Percentiles rank a stretch among this genome's conserved stretches.
Evolutionary conservation across 2,113 vertebrate species (phyloP).

Genomic region (Myiozetetes cayanensis): DNA sequence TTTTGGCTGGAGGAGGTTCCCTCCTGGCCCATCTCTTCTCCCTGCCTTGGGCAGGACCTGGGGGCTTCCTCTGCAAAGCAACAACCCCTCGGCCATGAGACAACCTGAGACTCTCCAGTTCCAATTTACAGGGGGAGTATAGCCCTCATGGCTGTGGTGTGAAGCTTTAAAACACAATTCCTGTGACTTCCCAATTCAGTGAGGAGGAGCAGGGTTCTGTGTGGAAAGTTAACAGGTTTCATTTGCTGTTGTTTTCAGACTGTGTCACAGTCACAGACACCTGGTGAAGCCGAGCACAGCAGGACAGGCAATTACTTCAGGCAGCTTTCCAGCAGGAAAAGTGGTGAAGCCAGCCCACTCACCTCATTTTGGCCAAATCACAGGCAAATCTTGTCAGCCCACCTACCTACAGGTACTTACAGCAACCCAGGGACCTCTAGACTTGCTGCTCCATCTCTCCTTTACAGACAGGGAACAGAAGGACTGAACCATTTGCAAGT

Average conservation of each 20-base stretch:
- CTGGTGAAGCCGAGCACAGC: not conserved
- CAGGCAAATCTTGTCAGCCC: not conserved
- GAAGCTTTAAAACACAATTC: not conserved
- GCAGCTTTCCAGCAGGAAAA: not conserved
- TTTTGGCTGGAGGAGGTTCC: not conserved
- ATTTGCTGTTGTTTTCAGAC: not conserved
- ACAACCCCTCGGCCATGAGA: not conserved
- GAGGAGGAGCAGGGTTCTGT: not conserved
- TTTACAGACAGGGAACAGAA: not conserved
- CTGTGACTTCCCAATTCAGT: not conserved
- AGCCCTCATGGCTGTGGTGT: not conserved
- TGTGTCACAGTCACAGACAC: not conserved
- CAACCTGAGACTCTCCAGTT: not conserved
- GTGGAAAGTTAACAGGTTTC: not conserved
- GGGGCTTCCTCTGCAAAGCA: not conserved
- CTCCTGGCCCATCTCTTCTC: not conserved
- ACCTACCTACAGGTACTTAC: not conserved
- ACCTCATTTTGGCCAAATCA: not conserved
- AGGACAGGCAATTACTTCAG: not conserved
- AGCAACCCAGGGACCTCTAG: not conserved
- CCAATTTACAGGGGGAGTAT: not conserved
- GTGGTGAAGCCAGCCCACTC: not conserved
- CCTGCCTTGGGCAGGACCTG: not conserved
- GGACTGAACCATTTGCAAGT: not conserved
- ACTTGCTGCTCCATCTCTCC: not conserved